Percentiles rank a stretch among this genome's conserved stretches.
phyloP scores from a whole-genome alignment of 2,888 invertebrate species.

The Gonocerus acuteangulatus region DNA sequence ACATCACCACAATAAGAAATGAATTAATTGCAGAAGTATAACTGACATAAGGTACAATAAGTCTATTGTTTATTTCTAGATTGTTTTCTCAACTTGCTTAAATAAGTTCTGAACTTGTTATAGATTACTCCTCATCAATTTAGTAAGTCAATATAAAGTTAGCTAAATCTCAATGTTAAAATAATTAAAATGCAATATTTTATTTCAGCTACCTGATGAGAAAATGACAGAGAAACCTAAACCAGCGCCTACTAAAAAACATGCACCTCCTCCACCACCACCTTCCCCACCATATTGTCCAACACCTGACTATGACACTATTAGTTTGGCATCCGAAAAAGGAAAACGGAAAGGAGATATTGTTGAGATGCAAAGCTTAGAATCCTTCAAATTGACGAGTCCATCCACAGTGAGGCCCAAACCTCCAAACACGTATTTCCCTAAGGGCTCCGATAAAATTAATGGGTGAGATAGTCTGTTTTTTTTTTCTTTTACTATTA shows the following conservation, averaged over 20 bases:
- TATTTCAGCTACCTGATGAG: slow-evolving; percentile 27
- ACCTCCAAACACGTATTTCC: slow-evolving; percentile 62
- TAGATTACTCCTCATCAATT: no score
- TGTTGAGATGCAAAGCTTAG: slow-evolving; percentile 67
- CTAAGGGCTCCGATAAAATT: slow-evolving; percentile 18
- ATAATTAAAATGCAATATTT: no score
- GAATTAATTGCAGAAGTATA: no score
- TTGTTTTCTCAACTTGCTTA: no score
- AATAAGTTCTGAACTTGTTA: no score
- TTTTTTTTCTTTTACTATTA: background rate
- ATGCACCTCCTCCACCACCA: slow-evolving; percentile 46
- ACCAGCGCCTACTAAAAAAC: slow-evolving; percentile 41
- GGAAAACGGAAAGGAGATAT: slow-evolving; percentile 50
- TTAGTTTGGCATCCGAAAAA: slow-evolving; percentile 38
- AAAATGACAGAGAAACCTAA: slow-evolving; percentile 12
- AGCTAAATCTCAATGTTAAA: no score
- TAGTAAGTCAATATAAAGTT: no score
- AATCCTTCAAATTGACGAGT: slow-evolving; percentile 64
- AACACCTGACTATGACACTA: slow-evolving; percentile 50
- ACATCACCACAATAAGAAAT: no score
- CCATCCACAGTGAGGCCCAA: slow-evolving; percentile 54
- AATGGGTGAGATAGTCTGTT: slow-evolving; percentile 25
- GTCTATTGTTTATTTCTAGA: no score
- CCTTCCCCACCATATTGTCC: slow-evolving; percentile 49
- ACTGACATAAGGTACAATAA: no score